Evolutionary conservation across 2,888 invertebrate species (phyloP).

Genomic region (Cephus rjabovi): DNA sequence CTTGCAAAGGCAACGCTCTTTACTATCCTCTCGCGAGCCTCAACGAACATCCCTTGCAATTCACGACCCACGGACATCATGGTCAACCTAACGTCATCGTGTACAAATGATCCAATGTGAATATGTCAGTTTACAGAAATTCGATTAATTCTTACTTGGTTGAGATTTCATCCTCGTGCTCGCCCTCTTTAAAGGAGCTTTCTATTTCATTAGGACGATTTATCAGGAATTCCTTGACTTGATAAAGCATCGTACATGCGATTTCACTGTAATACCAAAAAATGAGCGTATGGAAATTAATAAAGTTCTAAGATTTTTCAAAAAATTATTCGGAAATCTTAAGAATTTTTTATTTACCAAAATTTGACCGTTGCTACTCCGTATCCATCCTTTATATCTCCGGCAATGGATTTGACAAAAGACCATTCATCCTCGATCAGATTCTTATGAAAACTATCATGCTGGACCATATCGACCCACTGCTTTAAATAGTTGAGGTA

Average conservation of each 20-base stretch:
- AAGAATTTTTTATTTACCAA: conserved; percentile 69
- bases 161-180: conserved; percentile 43
- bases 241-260: conserved; percentile 68
- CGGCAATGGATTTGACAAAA: conserved; percentile 83
- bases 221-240: conserved; percentile 68
- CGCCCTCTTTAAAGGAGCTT: conserved; percentile 41
- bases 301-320: neutral
- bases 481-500: conserved; percentile 89
- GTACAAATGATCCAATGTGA: neutral
- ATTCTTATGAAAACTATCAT: conserved; percentile 76
- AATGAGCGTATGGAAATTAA: neutral
- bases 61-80: conserved; percentile 78
- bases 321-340: neutral
- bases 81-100: neutral
- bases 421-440: conserved; percentile 89
- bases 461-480: conserved; percentile 79
- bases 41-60: conserved; percentile 82
- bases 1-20: conserved; percentile 87
- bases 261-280: conserved; percentile 65
- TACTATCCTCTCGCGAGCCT: conserved; percentile 82
- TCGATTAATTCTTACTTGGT: conserved; percentile 27
- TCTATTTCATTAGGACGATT: conserved; percentile 60
- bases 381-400: conserved; percentile 81
- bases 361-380: conserved; percentile 81
- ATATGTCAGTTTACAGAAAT: neutral